Evolutionary conservation across 2,113 vertebrate genomes (phyloP), one percentile per base, ranked within the genome.

Genomic region (Oryzias melastigma): DNA sequence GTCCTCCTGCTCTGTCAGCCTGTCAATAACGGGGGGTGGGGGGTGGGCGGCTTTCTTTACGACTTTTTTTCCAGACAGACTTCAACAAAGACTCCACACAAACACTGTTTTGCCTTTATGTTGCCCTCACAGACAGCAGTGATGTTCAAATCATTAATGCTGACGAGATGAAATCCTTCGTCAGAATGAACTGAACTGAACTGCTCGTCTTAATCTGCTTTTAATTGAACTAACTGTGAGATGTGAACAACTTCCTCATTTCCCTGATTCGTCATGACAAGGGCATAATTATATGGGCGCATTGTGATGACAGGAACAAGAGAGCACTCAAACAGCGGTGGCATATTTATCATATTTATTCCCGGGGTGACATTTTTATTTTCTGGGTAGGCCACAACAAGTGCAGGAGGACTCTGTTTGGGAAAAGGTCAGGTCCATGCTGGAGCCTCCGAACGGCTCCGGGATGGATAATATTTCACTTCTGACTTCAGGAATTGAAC

Each of bases 151-250:
- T 62, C 57, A 68, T 41, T 43, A 29, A 29, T 46, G 17, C 63
- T 46, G 54, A 59, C 17, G 17, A 51, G 44, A n/a, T 22, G 2
- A 51, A 67, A 24, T 50, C 19, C 47, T 8, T 44, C 25, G 55
- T 65, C 45, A 73, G 45, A 52, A 75, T 18, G 60, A 71, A 67
- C 41, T 65, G 60, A 71, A 67, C 41, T 65, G 22, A 74, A 72
- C 65, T 51, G 69, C 61, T 41, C 7, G 48, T 57, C 35, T 63
- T 78, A 64, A 78, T 78, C 41, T 60, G 50, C 73, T 50, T 76
- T 66, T 25, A 73, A 75, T 50, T 59, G 40, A 75, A 58, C 64
- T 16, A 43, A n/a, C 52, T 35, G 55, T 22, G 42, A 44, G 49
- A 61, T 42, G 52, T 29, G 52, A 75, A 68, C 52, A 54, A 47